Evolutionary conservation across 2,888 invertebrate species (phyloP).

Genomic region (Megamerina dolium): DNA sequence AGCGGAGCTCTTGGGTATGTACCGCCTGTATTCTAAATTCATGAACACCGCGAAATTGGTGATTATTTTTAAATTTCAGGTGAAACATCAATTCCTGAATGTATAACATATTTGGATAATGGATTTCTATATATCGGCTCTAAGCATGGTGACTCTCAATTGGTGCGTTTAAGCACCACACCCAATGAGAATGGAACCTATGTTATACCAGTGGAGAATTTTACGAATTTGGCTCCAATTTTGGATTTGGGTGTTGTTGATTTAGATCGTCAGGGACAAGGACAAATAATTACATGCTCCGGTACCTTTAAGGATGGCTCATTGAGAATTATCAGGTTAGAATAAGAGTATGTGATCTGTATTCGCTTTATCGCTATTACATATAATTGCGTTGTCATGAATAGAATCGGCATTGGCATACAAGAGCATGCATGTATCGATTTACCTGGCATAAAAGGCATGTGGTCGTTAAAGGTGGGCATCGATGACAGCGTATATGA

Average conservation of each 20-base stretch:
- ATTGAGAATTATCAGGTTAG: constrained; percentile 72
- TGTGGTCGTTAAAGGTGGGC: constrained; percentile 88
- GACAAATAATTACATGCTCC: constrained; percentile 96
- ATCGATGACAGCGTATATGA: constrained; percentile 59
- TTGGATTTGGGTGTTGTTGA: constrained; percentile 98
- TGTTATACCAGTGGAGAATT: constrained; percentile 91
- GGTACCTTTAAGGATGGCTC: constrained; percentile 97
- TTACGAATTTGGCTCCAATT: constrained; percentile 95
- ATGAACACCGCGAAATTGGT: neutral
- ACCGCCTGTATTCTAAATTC: neutral
- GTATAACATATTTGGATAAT: constrained; percentile 96
- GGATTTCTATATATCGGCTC: constrained; percentile 96
- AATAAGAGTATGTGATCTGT: neutral
- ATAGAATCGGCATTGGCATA: constrained; percentile 96
- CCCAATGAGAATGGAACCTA: constrained; percentile 83
- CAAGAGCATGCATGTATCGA: constrained; percentile 98
- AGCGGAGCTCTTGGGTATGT: constrained; percentile 76
- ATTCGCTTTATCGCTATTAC: no score
- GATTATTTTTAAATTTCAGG: constrained; percentile 49
- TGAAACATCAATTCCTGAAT: constrained; percentile 91
- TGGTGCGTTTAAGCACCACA: constrained; percentile 80
- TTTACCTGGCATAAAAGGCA: constrained; percentile 92
- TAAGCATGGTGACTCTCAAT: constrained; percentile 91
- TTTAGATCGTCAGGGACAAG: constrained; percentile 93
- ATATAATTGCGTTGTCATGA: neutral